Evolutionary conservation across 1,140 invertebrate species (phyloP).

Genomic region (Neodiprion lecontei): DNA sequence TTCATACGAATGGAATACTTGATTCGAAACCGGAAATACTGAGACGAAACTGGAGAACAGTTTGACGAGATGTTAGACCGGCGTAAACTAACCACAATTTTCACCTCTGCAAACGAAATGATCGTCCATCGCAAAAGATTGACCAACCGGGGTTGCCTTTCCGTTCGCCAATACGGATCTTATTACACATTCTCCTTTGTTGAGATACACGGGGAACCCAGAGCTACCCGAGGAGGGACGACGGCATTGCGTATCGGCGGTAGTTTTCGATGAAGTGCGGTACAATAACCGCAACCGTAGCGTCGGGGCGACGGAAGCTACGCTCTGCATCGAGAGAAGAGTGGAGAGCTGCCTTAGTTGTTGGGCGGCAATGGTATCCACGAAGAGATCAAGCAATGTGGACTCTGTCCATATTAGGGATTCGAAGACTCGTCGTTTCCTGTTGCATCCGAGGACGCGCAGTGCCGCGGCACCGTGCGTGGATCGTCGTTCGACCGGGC

Average conservation of each 20-base stretch:
- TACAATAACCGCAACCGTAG: not conserved
- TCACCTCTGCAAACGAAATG: no score
- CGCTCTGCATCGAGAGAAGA: not conserved
- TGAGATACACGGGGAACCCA: not conserved
- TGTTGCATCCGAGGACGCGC: conserved; percentile 3
- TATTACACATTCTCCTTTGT: not conserved
- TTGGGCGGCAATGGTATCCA: conserved; percentile 28
- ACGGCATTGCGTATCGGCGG: not conserved
- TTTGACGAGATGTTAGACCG: no score
- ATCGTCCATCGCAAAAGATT: no score
- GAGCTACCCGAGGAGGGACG: not conserved
- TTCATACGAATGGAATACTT: not conserved
- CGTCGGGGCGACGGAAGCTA: not conserved
- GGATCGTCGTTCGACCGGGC: not conserved
- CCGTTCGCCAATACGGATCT: no score
- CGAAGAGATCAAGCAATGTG: conserved; percentile 44
- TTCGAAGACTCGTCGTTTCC: conserved; percentile 35
- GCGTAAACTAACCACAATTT: no score
- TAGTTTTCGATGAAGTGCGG: not conserved
- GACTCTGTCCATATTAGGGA: conserved; percentile 51
- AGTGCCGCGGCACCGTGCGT: not conserved
- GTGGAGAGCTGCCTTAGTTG: not conserved
- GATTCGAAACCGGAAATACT: not conserved
- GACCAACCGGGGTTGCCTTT: no score
- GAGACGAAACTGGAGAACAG: not conserved